These are phyloP conservation scores for Argyrosomus regius DNA, from an alignment of 2,797 vertebrate species.

Conservation along the genomic window DNA sequence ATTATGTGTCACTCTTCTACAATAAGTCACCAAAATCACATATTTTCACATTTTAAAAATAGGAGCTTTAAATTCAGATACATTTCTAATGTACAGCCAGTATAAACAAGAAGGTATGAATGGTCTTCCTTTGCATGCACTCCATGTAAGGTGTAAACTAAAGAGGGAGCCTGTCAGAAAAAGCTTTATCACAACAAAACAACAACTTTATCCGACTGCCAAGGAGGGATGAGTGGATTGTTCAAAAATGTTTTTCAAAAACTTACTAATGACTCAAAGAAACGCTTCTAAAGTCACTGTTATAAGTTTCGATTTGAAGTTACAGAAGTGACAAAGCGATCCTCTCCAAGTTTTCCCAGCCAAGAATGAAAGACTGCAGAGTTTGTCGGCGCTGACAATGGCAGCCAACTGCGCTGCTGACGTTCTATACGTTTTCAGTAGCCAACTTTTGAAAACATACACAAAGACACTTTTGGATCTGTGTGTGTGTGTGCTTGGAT, in stretches of 20 bases:
- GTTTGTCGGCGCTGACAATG: slow-evolving; percentile 27
- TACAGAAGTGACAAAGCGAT: slow-evolving; percentile 43
- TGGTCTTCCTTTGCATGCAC: background rate
- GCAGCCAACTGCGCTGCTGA: slow-evolving; percentile 57
- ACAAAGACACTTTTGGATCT: slow-evolving; percentile 54
- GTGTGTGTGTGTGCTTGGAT: slow-evolving; percentile 37
- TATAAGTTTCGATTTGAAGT: slow-evolving; percentile 37
- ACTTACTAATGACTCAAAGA: slow-evolving; percentile 27
- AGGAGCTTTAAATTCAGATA: background rate
- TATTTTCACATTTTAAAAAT: background rate
- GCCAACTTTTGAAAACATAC: slow-evolving; percentile 67
- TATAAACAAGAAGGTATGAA: background rate
- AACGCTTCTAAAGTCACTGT: background rate
- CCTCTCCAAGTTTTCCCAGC: slow-evolving; percentile 54
- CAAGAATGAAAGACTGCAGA: slow-evolving; percentile 55
- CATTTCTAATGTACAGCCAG: background rate
- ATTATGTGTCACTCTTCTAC: background rate
- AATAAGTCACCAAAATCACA: background rate
- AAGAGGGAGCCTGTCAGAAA: background rate
- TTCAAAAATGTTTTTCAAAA: slow-evolving; percentile 10
- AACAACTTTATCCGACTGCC: slow-evolving; percentile 7
- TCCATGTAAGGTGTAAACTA: background rate
- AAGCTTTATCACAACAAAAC: slow-evolving; percentile 1
- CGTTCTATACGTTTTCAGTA: slow-evolving; percentile 49
- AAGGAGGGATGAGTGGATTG: background rate